These are phyloP conservation scores for Metellina segmentata DNA, from an alignment of 2,888 invertebrate species.

Conservation along the genomic window DNA sequence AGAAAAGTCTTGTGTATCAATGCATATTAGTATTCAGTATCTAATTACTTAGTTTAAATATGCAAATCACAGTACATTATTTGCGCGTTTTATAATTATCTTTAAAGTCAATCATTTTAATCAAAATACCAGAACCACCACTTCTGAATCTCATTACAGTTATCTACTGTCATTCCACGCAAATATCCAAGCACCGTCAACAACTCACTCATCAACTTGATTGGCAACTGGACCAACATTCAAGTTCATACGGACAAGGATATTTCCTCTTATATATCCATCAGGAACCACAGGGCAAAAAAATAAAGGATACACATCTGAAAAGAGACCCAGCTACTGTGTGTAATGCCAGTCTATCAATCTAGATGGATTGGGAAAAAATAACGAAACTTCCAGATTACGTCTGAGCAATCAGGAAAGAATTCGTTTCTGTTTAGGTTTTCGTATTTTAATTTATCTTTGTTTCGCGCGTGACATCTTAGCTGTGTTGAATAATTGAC, in stretches of 20 bases:
- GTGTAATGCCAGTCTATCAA: neutral
- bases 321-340: neutral
- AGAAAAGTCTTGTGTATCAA: no score
- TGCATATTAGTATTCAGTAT: no score
- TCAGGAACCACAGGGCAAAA: neutral
- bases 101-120: no score
- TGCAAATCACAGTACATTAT: no score
- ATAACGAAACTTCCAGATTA: neutral
- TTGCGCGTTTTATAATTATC: no score
- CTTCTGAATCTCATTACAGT: no score
- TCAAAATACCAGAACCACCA: no score
- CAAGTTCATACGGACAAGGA: conserved; percentile 55
- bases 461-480: conserved; percentile 36
- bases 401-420: conserved; percentile 33
- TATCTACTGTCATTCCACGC: no score
- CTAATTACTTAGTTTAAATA: no score
- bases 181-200: no score
- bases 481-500: conserved; percentile 23
- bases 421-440: neutral
- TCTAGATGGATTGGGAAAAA: neutral
- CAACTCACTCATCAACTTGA: conserved; percentile 28
- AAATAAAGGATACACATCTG: neutral
- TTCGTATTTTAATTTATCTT: conserved; percentile 11
- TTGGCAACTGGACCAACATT: conserved; percentile 63
- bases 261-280: conserved; percentile 38